These are phyloP conservation scores for Dexiosoma caninum DNA, from an alignment of 2,888 invertebrate genomes.

Conservation along the genomic window DNA sequence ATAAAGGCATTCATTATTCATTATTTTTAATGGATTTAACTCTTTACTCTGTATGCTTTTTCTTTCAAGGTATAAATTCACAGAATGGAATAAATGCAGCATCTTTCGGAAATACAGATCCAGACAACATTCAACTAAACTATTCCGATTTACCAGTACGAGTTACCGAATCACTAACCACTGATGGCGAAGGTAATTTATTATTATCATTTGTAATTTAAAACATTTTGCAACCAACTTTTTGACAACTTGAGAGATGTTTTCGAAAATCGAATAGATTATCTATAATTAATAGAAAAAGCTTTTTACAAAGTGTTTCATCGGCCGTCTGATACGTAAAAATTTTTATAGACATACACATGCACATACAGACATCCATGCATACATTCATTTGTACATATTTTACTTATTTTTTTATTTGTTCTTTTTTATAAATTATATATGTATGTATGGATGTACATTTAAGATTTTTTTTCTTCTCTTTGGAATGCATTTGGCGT, in stretches of 20 bases:
- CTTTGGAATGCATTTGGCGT: slow-evolving; percentile 1
- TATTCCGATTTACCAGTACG: slow-evolving; percentile 68
- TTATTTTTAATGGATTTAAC: no score
- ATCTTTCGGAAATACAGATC: slow-evolving; percentile 64
- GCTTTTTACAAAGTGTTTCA: neutral
- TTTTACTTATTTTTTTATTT: no score
- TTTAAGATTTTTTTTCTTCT: neutral
- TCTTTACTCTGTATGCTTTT: neutral
- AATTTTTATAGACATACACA: no score
- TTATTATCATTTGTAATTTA: neutral
- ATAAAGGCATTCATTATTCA: no score
- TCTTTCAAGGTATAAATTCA: slow-evolving; percentile 83
- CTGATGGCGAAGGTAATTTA: slow-evolving; percentile 88
- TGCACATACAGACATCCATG: no score
- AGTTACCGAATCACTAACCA: slow-evolving; percentile 84
- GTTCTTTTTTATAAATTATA: neutral
- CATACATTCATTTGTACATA: no score
- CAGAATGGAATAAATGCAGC: slow-evolving; percentile 70
- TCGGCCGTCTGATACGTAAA: neutral
- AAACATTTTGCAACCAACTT: neutral
- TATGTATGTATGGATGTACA: no score
- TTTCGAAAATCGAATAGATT: neutral
- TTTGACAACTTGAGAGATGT: neutral
- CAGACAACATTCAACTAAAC: slow-evolving; percentile 67
- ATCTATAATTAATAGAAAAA: no score